Evolutionary conservation across 2,113 vertebrate species (phyloP).

Genomic region (Beaufortia kweichowensis): DNA sequence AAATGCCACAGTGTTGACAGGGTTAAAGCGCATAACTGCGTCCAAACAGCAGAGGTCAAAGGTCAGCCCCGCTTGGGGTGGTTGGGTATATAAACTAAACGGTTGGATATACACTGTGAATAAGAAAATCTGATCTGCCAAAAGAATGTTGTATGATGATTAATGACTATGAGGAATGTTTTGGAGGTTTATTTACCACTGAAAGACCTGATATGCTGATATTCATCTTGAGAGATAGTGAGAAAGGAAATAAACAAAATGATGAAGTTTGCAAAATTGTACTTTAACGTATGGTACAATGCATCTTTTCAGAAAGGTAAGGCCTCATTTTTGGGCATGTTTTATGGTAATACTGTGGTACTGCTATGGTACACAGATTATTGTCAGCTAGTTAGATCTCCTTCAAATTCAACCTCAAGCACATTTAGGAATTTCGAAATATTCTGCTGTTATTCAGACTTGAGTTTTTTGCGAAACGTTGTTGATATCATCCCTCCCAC

Average conservation of each 20-base stretch:
- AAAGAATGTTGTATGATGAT: constrained; percentile 5
- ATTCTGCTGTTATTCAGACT: neutral
- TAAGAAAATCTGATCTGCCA: constrained; percentile 30
- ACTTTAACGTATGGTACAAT: neutral
- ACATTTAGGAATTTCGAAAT: neutral
- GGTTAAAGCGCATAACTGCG: constrained; percentile 43
- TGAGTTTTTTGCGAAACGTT: neutral
- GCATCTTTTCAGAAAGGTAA: too few species aligned
- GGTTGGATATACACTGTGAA: constrained; percentile 10
- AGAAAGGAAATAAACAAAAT: neutral
- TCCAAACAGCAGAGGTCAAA: constrained; percentile 53
- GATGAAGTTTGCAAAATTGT: neutral
- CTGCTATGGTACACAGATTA: too few species aligned
- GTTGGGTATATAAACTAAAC: constrained; percentile 38
- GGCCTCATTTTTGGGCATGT: neutral
- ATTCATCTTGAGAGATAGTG: neutral
- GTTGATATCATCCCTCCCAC: neutral
- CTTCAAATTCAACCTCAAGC: too few species aligned
- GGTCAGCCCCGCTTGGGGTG: constrained; percentile 46
- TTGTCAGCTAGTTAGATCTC: too few species aligned
- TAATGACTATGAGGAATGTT: constrained; percentile 21
- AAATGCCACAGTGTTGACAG: constrained; percentile 62
- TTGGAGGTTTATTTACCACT: constrained; percentile 3
- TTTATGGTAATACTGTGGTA: neutral
- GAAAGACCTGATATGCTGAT: constrained; percentile 9